Percentiles rank a stretch among this genome's conserved stretches.
Conservation (phyloP, 2,113 vertebrate species). For the Cercocebus atys region DNA sequence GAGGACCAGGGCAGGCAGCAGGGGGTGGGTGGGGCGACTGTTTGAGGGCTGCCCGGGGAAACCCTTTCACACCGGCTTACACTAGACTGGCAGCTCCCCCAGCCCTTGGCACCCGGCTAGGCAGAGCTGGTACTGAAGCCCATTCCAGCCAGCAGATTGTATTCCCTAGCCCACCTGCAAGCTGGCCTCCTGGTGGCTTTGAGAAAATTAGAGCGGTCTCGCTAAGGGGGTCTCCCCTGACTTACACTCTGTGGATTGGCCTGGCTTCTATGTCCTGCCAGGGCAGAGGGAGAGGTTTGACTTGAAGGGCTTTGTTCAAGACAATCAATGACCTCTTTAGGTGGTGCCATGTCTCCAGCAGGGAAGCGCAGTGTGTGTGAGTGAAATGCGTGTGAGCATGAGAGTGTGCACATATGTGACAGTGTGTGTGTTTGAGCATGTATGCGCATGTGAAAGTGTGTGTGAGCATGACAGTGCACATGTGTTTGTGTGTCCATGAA, state of each 20-base stretch:
- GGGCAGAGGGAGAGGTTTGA: too few relatives aligned
- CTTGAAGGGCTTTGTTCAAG: neutral
- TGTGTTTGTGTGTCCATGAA: neutral
- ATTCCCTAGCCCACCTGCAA: neutral
- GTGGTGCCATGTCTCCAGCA: neutral
- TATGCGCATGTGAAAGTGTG: neutral
- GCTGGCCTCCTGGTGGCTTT: neutral
- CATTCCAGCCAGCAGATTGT: neutral
- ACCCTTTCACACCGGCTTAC: rapidly evolving
- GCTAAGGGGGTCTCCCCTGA: neutral
- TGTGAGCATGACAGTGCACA: neutral
- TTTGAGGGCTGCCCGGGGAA: neutral
- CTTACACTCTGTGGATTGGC: neutral
- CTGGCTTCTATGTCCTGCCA: neutral
- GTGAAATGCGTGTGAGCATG: neutral
- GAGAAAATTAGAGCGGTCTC: neutral
- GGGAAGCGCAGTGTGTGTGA: too few relatives aligned
- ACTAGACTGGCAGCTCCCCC: rapidly evolving
- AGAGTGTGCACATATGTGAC: neutral
- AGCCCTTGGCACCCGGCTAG: rapidly evolving
- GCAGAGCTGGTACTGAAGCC: neutral
- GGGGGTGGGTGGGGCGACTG: neutral
- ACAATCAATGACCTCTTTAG: neutral
- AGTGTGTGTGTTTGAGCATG: neutral
- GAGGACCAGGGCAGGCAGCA: too few relatives aligned